phyloP scores from a whole-genome alignment of 2,797 vertebrate species.

The Lagorchestes hirsutus region DNA sequence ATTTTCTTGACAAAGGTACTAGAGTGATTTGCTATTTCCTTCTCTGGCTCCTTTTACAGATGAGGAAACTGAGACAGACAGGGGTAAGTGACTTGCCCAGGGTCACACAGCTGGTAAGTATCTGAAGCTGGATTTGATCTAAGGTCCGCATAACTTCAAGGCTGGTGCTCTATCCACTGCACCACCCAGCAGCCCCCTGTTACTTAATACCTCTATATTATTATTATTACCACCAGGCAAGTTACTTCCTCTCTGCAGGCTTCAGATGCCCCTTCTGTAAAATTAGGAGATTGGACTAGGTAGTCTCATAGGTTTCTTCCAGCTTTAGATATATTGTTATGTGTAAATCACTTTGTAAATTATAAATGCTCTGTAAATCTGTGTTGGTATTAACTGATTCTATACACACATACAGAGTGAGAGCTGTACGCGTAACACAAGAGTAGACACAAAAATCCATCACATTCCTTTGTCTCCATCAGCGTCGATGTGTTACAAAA shows the following conservation, averaged over 20 bases:
- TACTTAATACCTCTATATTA: not conserved
- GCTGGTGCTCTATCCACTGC: not conserved
- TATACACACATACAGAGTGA: not conserved
- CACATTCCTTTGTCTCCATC: not conserved
- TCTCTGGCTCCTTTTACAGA: not conserved
- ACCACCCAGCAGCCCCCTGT: too few relatives aligned
- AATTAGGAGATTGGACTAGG: not conserved
- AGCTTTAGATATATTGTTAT: not conserved
- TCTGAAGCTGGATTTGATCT: constrained; percentile 21
- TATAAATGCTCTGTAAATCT: not conserved
- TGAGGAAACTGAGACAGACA: not conserved
- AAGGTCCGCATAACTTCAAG: not conserved
- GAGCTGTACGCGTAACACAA: not conserved
- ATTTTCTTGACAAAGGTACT: not conserved
- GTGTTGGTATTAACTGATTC: not conserved
- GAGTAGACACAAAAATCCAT: not conserved
- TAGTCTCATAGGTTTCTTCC: not conserved
- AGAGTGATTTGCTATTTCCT: not conserved
- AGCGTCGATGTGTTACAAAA: not conserved
- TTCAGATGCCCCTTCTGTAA: not conserved
- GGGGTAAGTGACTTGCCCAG: not conserved
- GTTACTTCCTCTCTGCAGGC: not conserved
- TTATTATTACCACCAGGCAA: not conserved
- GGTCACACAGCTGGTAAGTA: not conserved
- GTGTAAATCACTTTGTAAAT: not conserved